Evolutionary conservation across 92 coral and sea anemone species (phyloP), one percentile per base, ranked within the genome.

Genomic region (Palythoa caribaeorum): DNA sequence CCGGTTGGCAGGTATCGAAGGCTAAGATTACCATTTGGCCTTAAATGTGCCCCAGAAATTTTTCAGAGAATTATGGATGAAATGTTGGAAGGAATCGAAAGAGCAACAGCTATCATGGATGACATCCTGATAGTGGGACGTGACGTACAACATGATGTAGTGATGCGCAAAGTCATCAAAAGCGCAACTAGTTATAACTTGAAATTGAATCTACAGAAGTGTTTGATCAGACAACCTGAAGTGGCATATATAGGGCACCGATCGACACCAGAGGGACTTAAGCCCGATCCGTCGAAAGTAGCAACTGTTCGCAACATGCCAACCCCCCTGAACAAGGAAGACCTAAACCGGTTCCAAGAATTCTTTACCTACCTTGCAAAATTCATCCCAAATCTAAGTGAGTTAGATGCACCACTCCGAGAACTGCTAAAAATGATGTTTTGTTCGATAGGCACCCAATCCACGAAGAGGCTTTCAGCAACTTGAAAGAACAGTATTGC

Each of bases 171-270:
- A 38, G 86, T 86, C 69, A 86, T 87, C 86, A 86, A 89, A 71
- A 88, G 95, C 71, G 91, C 71, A 65, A 65, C 71, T n/a, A 65
- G 71, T n/a, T 65, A 65, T 21, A 65, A 65, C 36, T n/a, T 65
- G 71, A 90, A 90, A 84, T 83, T 91, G 47, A 91, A 91, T 65
- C 68, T 66, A 60, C 79, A 87, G 85, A 74, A 91, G 66, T 91
- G 86, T 88, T 66, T 44, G 39, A 83, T 87, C 80, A 75, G 93
- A 55, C 93, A 91, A 38, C 80, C 88, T 38, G 84, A 84, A 48
- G 84, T 85, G 38, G 35, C 85, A 2, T 87, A 76, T 38, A 53
- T 87, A 13, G 90, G 76, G 0, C 90, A 87, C 19, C 62, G 77
- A 36, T 71, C 71, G 65, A 88, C 89, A 20, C 21, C 87, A 16